phyloP scores from a whole-genome alignment of 2,113 vertebrate genomes.

The Platycercus adscitus region DNA sequence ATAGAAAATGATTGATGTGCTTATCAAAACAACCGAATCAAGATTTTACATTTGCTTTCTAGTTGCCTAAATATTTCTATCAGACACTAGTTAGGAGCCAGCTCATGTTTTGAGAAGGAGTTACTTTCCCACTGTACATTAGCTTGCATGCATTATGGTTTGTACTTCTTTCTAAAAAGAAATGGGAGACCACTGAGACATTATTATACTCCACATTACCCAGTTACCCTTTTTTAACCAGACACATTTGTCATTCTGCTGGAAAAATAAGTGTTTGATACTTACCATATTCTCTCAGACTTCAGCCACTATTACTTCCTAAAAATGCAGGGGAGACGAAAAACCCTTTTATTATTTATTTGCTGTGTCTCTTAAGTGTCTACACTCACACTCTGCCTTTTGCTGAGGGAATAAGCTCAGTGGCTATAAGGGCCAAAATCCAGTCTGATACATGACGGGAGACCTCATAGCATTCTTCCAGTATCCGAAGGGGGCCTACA shows the following conservation, averaged over 20 bases:
- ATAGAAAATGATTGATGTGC: not conserved
- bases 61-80: not conserved
- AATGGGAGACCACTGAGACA: slow-evolving; percentile 21
- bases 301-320: slow-evolving; percentile 23
- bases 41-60: slow-evolving; percentile 23
- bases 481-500: too few species aligned
- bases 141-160: not conserved
- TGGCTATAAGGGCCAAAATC: not conserved
- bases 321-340: slow-evolving; percentile 11
- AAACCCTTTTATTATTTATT: slow-evolving; percentile 38
- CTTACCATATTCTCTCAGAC: slow-evolving; percentile 38
- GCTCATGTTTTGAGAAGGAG: slow-evolving; percentile 4
- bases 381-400: not conserved
- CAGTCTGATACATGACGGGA: not conserved
- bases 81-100: not conserved
- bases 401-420: not conserved
- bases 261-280: slow-evolving; percentile 57
- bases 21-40: not conserved
- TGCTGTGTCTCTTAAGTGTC: not conserved
- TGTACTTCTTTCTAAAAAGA: slow-evolving; percentile 46
- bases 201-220: slow-evolving; percentile 52
- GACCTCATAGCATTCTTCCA: too few species aligned
- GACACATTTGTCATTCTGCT: slow-evolving; percentile 54
- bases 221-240: slow-evolving; percentile 59
- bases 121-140: not conserved